These are phyloP conservation scores for Dipodomys stephensi DNA, from an alignment of 2,113 vertebrate genomes.

Conservation along the genomic window DNA sequence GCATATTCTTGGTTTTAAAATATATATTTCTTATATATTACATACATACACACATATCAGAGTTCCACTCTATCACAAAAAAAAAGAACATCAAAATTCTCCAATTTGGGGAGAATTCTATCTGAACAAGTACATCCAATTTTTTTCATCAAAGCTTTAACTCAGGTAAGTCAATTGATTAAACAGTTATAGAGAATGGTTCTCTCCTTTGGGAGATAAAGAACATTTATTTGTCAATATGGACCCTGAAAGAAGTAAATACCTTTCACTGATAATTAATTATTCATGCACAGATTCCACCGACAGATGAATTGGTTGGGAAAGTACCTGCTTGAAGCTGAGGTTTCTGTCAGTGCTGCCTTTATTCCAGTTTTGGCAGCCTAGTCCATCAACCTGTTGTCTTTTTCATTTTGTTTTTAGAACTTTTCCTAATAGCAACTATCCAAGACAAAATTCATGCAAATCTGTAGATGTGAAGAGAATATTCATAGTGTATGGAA, in stretches of 20 bases:
- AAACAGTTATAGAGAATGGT: slow-evolving; percentile 60
- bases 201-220: slow-evolving; percentile 62
- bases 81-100: neutral
- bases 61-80: neutral
- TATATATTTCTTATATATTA: too few species aligned
- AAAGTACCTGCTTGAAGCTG: slow-evolving; percentile 7
- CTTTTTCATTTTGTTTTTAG: slow-evolving; percentile 37
- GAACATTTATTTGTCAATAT: slow-evolving; percentile 71
- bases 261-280: slow-evolving; percentile 71
- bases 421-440: slow-evolving; percentile 6
- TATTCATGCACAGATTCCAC: slow-evolving; percentile 64
- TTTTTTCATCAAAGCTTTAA: slow-evolving; percentile 4
- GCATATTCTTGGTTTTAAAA: neutral
- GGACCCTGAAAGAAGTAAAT: slow-evolving; percentile 64
- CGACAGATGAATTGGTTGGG: slow-evolving; percentile 27
- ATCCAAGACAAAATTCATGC: slow-evolving; percentile 36
- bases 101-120: neutral
- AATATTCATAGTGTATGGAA: slow-evolving; percentile 22
- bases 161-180: slow-evolving; percentile 63
- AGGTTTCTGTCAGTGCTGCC: neutral
- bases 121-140: slow-evolving; percentile 17
- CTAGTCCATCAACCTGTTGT: slow-evolving; percentile 2
- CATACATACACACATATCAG: too few species aligned
- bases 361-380: slow-evolving; percentile 27
- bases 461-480: slow-evolving; percentile 13